A percentile compares a stretch with the other conserved stretches of the same genome.
These are phyloP conservation scores for Egretta garzetta DNA, from an alignment of 2,113 vertebrate species.

Conservation along the genomic window DNA sequence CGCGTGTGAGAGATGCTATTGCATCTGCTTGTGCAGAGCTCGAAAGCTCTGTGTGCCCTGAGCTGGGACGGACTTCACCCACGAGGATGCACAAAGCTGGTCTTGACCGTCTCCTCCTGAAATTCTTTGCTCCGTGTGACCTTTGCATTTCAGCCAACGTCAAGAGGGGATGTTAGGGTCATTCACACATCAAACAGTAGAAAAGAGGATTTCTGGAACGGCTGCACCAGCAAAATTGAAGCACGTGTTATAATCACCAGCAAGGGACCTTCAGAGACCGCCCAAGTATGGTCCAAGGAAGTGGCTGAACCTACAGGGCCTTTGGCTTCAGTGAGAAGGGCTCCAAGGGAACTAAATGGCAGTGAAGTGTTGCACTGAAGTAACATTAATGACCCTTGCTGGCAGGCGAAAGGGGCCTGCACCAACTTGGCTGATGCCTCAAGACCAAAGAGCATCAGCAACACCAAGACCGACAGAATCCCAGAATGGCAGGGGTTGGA, in stretches of 20 bases:
- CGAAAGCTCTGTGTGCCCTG: rapidly evolving
- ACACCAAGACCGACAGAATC: not conserved
- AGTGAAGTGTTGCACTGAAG: too few relatives aligned
- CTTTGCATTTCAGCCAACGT: rapidly evolving
- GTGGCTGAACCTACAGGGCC: not conserved
- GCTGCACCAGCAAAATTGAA: not conserved
- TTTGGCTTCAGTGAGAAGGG: not conserved
- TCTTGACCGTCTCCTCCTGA: not conserved
- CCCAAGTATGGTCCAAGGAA: not conserved
- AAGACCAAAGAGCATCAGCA: not conserved
- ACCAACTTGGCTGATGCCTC: not conserved
- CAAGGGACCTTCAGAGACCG: not conserved
- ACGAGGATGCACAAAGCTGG: not conserved
- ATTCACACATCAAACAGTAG: not conserved
- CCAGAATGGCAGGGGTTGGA: too few relatives aligned
- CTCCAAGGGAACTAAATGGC: not conserved
- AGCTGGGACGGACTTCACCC: not conserved
- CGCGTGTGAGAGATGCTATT: rapidly evolving
- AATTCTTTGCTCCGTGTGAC: not conserved
- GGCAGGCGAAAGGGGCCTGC: not conserved
- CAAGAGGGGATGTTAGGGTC: rapidly evolving
- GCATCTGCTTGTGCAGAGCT: not conserved
- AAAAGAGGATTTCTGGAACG: not conserved
- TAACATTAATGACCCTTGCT: not conserved
- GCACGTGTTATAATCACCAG: not conserved